Base-by-base conservation (phyloP, 1,140 invertebrate species). In the Drosophila sturtevanti region DNA sequence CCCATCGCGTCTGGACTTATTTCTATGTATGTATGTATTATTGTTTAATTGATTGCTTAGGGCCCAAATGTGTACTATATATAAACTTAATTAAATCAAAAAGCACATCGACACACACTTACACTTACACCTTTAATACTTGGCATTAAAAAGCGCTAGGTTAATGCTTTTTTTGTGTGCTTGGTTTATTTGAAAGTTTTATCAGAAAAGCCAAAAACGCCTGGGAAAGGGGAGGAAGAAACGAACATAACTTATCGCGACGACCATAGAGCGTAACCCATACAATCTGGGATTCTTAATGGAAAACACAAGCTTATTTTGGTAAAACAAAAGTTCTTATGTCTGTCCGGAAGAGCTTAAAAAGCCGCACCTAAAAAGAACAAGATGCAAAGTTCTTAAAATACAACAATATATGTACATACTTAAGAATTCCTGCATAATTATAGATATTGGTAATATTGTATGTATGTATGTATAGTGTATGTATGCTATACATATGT, bases 81-180 rank as follows among this genome's bases (percentile, higher is more conserved):
- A 27, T 34, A 34, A 51, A 48, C 16, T 59, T 48, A 4, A 59
- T 44, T 44, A 54, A 41, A 54, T 61, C n/a, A 54, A 68, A 79
- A 80, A 80, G 72, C 77, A 72, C 77, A 59, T 63, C 11, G 34
- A 48, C 24, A 34, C 9, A 44, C 27, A 61, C 64, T 51, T 44
- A 76, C 38, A 54, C 41, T 31, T 35, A 34, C 41, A 59, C 14
- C 9, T 60, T 51, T 18, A 24, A 58, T 27, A 16, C 67, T 44
- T 44, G 41, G 41, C 59, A 35, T 65, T 41, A 22, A 77, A 86
- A 86, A 86, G 81, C 81, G 67, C 75, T 75, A 38, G 74, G 44
- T 81, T 72, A 75, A 86, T 81, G 81, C 81, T 86, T 86, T 85
- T 62, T 80, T 68, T 31, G 27, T 65, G 81, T 85, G 81, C 81